phyloP scores from a whole-genome alignment of 2,113 vertebrate genomes.

The Alethe diademata region DNA sequence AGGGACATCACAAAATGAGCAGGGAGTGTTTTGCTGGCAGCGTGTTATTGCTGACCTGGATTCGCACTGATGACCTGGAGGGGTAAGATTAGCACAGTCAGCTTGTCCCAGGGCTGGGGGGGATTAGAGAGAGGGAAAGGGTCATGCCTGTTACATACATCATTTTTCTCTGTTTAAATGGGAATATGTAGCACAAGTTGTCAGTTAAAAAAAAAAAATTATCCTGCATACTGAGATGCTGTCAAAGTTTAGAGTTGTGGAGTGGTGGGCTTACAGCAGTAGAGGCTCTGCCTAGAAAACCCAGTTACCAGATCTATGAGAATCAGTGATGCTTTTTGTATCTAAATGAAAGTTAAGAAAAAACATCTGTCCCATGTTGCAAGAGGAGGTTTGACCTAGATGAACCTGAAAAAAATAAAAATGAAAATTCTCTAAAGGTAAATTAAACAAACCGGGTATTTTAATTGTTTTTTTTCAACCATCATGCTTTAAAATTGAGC shows the following conservation, averaged over 20 bases:
- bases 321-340: background rate
- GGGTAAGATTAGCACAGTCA: background rate
- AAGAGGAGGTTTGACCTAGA: background rate
- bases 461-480: background rate
- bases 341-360: background rate
- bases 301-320: background rate
- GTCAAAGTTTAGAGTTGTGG: background rate
- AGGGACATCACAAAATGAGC: background rate
- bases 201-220: background rate
- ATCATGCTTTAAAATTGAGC: background rate
- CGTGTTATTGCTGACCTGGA: background rate
- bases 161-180: background rate
- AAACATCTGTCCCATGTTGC: background rate
- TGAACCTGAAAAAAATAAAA: background rate
- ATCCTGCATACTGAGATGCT: background rate
- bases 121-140: background rate
- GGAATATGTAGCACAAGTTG: background rate
- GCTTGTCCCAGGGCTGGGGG: background rate
- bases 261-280: background rate
- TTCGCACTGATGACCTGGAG: background rate
- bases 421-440: background rate
- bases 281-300: background rate
- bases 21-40: background rate
- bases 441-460: background rate
- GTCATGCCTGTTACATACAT: background rate